Evolutionary conservation across 1,140 invertebrate genomes (phyloP).

Genomic region (Cotesia vestalis): DNA sequence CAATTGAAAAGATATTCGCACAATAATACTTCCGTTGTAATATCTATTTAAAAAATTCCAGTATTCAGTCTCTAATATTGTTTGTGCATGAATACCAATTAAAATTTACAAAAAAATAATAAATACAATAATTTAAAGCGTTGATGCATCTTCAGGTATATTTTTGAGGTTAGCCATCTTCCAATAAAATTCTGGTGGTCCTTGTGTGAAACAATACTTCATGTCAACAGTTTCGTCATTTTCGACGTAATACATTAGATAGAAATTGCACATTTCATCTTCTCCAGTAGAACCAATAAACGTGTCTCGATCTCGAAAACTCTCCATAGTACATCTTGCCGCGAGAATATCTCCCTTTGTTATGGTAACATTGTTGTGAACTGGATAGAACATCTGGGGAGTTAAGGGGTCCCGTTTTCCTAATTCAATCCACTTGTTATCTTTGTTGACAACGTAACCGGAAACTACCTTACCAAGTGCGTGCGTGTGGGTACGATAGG

Average conservation of each 20-base stretch:
- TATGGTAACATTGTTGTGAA: slow-evolving; percentile 72
- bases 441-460: slow-evolving; percentile 81
- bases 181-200: slow-evolving; percentile 88
- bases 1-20: too few relatives aligned
- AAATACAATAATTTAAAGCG: slow-evolving; percentile 40
- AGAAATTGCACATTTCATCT: slow-evolving; percentile 99
- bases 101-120: not conserved
- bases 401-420: slow-evolving; percentile 91
- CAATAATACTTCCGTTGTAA: too few relatives aligned
- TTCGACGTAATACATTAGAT: slow-evolving; percentile 97
- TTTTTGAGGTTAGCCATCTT: slow-evolving; percentile 72
- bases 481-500: slow-evolving; percentile 95
- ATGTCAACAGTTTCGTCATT: slow-evolving; percentile 78
- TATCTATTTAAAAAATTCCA: too few relatives aligned
- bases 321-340: slow-evolving; percentile 91
- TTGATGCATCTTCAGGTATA: slow-evolving; percentile 82
- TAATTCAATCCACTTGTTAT: slow-evolving; percentile 81
- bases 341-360: slow-evolving; percentile 81
- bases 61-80: too few relatives aligned
- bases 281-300: slow-evolving; percentile 85
- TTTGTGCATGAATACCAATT: not conserved
- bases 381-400: slow-evolving; percentile 96
- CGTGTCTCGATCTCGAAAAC: slow-evolving; percentile 71
- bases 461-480: slow-evolving; percentile 85
- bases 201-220: slow-evolving; percentile 87